Percentiles rank a stretch among this genome's conserved stretches.
Conservation (phyloP, 2,797 vertebrate genomes). For the Fringilla coelebs region DNA sequence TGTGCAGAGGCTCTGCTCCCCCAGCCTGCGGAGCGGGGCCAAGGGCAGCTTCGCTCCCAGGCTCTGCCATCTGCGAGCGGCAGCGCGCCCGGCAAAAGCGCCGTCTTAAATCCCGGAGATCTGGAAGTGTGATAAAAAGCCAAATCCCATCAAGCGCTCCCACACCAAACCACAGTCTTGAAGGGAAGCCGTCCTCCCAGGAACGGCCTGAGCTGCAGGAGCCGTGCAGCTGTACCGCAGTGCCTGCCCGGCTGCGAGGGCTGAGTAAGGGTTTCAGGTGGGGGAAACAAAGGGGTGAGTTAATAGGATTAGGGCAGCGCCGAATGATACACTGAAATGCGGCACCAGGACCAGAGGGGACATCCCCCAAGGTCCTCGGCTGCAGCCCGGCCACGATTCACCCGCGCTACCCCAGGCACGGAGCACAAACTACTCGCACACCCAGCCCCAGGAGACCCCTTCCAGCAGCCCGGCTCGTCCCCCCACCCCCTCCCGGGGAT, state of each 20-base stretch:
- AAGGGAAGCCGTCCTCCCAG: not conserved
- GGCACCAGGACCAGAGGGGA: not conserved
- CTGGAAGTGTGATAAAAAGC: not conserved
- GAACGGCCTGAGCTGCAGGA: not conserved
- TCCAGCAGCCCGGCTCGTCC: not conserved
- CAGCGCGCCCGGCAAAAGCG: not conserved
- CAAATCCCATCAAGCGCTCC: constrained; percentile 10
- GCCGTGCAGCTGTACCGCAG: not conserved
- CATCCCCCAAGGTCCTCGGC: not conserved
- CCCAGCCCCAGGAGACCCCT: not conserved
- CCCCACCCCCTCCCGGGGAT: not conserved
- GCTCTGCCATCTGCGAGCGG: constrained; percentile 23
- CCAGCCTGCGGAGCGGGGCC: not conserved
- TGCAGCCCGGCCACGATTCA: not conserved
- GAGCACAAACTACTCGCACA: rapidly evolving
- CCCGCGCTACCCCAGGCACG: rapidly evolving
- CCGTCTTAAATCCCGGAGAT: not conserved
- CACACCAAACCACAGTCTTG: constrained; percentile 4
- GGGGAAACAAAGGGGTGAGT: not conserved
- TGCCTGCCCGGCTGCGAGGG: not conserved
- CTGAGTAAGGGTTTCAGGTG: not conserved
- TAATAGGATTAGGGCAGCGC: constrained; percentile 10
- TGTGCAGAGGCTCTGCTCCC: not conserved
- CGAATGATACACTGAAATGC: not conserved
- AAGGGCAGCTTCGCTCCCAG: not conserved